phyloP scores from a whole-genome alignment of 2,888 invertebrate species.

The Arenicola marina region DNA sequence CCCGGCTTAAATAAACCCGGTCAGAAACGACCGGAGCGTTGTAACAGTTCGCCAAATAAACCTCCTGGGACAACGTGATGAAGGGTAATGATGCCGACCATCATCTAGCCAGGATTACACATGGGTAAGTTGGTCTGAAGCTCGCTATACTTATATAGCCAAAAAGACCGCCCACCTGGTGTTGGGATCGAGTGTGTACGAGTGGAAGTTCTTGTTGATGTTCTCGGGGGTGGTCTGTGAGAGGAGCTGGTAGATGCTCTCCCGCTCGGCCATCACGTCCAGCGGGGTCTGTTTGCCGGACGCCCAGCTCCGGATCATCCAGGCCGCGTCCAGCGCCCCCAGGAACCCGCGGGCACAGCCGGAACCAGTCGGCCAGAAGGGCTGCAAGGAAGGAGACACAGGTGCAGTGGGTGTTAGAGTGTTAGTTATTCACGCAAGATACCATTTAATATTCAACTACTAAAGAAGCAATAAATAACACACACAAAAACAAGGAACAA shows the following conservation, averaged over 20 bases:
- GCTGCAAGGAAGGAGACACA: conserved; percentile 58
- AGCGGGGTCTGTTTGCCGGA: conserved; percentile 73
- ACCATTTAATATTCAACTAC: too few species aligned
- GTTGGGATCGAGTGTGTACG: conserved; percentile 65
- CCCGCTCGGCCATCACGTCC: conserved; percentile 85
- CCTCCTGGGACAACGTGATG: not conserved
- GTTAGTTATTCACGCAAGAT: too few species aligned
- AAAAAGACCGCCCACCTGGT: conserved; percentile 66
- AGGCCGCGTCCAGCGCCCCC: conserved; percentile 93
- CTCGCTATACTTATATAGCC: too few species aligned
- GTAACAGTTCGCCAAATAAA: too few species aligned
- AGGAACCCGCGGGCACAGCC: conserved; percentile 97
- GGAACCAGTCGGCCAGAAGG: conserved; percentile 98
- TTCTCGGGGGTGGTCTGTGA: conserved; percentile 98
- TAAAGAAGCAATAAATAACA: too few species aligned
- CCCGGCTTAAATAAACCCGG: too few species aligned
- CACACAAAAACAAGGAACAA: too few species aligned
- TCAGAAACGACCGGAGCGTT: too few species aligned
- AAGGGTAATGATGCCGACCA: too few species aligned
- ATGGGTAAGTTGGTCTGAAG: too few species aligned
- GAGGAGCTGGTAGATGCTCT: conserved; percentile 85
- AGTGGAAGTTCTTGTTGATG: conserved; percentile 77
- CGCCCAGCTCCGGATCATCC: conserved; percentile 88
- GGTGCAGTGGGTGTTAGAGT: too few species aligned
- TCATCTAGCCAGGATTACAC: too few species aligned